Evolutionary conservation across 2,797 vertebrate species (phyloP), one percentile per base, ranked within the genome.

Genomic region (Vultur gryphus): DNA sequence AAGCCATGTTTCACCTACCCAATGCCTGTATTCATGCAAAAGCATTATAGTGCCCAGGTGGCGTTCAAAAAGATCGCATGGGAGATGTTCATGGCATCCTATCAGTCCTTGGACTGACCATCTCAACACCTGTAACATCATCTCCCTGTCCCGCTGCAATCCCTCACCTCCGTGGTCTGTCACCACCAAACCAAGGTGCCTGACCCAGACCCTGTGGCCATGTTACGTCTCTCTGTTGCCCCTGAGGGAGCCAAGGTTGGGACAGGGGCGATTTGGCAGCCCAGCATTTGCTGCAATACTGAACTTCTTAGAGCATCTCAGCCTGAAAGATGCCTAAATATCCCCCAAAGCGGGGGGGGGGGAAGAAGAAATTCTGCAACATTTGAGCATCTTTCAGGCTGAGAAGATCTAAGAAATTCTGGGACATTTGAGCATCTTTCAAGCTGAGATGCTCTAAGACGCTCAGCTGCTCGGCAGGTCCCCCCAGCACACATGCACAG

Each of bases 31-130:
- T 58, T 87, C 9, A 12, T 49, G 75, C 25, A 61, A 46, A 78
- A 75, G 12, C 2, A 1, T 39, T 81, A 4, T 0, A 26, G 39
- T 49, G 33, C 44, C 26, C 44, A 29, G 21, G 16, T 35, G 52
- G 31, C 39, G 44, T 58, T 79, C 1, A 0, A 48, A 44, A 55
- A 49, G 35, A 46, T n/a, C 8, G 2, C 3, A 0, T 9, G 35
- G 65, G 20, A 78, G 13, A 59, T 43, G 33, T 51, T 57, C 2
- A 2, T 64, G 29, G 35, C 44, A 59, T 43, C 29, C 48, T 43
- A 1, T 8, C 13, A 55, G 16, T 41, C 15, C 37, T 35, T 15
- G 29, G 16, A 44, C 35, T 25, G 52, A 37, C 24, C 37, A 17
- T 16, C 48, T 78, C 43, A 49, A 65, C 10, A 12, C 12, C 24